Base-by-base conservation (phyloP, 1,140 invertebrate genomes). In the Drosophila micromelanica region DNA sequence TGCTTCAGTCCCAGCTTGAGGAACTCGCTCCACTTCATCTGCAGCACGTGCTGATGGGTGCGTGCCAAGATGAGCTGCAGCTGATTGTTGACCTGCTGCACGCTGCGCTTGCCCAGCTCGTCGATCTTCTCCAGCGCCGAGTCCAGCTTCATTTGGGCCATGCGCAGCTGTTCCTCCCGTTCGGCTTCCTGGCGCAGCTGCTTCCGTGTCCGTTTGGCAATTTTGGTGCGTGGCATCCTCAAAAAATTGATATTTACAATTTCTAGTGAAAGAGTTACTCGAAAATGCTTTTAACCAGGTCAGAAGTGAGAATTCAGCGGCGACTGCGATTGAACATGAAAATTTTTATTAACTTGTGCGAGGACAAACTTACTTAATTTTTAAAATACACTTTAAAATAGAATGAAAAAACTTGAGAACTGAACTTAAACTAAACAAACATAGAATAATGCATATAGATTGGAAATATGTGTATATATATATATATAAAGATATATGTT, bases 151-250 rank as follows among this genome's bases (percentile, higher is more conserved):
- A 78, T 65, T 52, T 77, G 54, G 12, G 73, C 73, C 35, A 80
- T 49, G 3, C 70, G 73, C 5, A 79, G 6, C 17, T 79, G 71
- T 20, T 91, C 90, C 4, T 84, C 67, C 0, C 43, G 35, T 2
- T 70, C 70, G 0, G 74, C 72, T 0, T 63, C 69, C 37, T 72
- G 12, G 9, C 84, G 71, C 52, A 76, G 37, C 17, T 67, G 67
- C 37, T 77, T 45, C 2, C 59, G 54, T 9, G 42, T 59, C 0
- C 59, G 72, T 15, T 73, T 63, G 0, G 15, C 17, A 37, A 84
- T 9, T 65, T 76, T 78, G 0, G 70, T 79, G 13, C 87, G 80
- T 32, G 87, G 55, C 90, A 91, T 91, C 12, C 65, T 85, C 17
- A 9, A 9, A 15, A 15, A 15, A 43, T 46, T 1, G 2, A 46